Evolutionary conservation across 2,888 invertebrate species (phyloP), one percentile per base, ranked within the genome.

Genomic region (Trachelus tabidus): DNA sequence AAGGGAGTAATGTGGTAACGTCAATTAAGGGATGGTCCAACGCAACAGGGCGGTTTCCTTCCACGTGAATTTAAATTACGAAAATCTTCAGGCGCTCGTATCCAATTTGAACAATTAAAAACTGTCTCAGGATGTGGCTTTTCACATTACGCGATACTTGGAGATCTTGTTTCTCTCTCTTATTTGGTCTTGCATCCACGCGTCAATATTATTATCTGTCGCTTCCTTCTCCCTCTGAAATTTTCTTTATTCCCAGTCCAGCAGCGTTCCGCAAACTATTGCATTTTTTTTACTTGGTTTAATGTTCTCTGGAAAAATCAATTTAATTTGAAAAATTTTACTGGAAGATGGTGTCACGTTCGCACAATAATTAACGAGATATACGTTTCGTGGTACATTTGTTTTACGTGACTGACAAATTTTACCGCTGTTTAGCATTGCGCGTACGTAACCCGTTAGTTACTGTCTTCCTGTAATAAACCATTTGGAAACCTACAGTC

Each of bases 31-130:
- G 71, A 69, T 15, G 71, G 71, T 33, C 31, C 73, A 40, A 9
- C 6, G 73, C 68, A 40, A 76, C 75, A 69, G 37, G n/a, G 37
- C 77, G 68, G 30, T 74, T 37, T 34, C 34, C 74, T 74, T 35
- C 23, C 4, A 15, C 33, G 71, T 30, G 11, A 30, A 69, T 69
- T 30, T 31, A 11, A 69, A 69, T 69, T 69, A 69, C 31, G 30
- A 15, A 69, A 69, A 69, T 69, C 33, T 69, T 11, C 11, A 69
- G 11, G 69, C 11, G 69, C 69, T 30, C 30, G 30, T 33, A 30
- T 69, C 11, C 30, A 69, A 69, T 30, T 69, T 69, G 6, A 69
- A 33, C 1, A 33, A 30, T 30, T 30, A 30, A 30, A 30, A 69
- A 69, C 4, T 33, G 33, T 30, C 30, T 33, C 15, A 1, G 12